Percentiles rank a stretch among this genome's conserved stretches.
phyloP scores from a whole-genome alignment of 2,888 invertebrate genomes.

The Rotaria sp. region DNA sequence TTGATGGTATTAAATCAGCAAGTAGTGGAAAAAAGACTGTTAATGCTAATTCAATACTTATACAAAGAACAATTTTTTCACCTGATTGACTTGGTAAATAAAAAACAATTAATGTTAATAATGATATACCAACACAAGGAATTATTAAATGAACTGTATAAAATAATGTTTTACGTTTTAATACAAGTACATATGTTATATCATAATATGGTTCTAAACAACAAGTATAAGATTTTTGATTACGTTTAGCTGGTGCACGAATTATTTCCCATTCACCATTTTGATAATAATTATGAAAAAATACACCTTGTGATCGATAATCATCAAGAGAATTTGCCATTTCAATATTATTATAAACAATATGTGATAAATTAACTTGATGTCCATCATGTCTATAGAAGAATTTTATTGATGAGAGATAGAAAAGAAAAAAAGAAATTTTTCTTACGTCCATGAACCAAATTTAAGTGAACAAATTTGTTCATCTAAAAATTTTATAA shows the following conservation, averaged over 20 bases:
- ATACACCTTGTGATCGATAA: constrained; percentile 40
- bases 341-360: constrained; percentile 53
- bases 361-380: constrained; percentile 43
- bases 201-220: constrained; percentile 89
- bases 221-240: constrained; percentile 67
- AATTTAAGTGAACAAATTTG: constrained; percentile 95
- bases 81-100: constrained; percentile 94
- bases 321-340: constrained; percentile 43
- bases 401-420: not conserved
- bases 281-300: constrained; percentile 38
- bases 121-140: constrained; percentile 81
- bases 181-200: constrained; percentile 90
- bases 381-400: constrained; percentile 35
- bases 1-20: constrained; percentile 92
- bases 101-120: constrained; percentile 89
- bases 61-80: constrained; percentile 95
- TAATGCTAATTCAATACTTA: constrained; percentile 92
- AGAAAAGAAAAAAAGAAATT: not conserved
- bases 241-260: constrained; percentile 49
- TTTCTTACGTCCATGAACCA: constrained; percentile 60
- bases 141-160: constrained; percentile 67
- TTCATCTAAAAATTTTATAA: constrained; percentile 37
- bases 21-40: constrained; percentile 97
- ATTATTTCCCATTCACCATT: constrained; percentile 41
- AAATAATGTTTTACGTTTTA: constrained; percentile 85